These are phyloP conservation scores for Ceratina japonica DNA, from an alignment of 1,140 invertebrate genomes.

Conservation along the genomic window DNA sequence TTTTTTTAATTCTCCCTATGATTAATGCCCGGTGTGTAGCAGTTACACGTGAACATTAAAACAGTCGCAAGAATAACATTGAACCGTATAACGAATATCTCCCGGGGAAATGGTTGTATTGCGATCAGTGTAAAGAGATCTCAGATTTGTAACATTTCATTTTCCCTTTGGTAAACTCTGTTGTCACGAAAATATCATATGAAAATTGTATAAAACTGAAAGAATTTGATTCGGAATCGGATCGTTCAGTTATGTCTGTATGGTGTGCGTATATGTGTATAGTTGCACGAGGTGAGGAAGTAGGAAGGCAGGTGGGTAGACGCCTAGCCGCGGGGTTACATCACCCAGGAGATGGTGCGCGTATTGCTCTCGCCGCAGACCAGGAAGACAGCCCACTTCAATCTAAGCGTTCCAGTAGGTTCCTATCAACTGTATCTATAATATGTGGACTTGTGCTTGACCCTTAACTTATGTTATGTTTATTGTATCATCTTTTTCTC, in stretches of 20 bases:
- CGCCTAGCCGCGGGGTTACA: constrained; percentile 82
- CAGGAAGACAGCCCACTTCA: constrained; percentile 89
- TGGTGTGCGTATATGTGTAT: constrained; percentile 78
- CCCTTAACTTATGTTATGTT: constrained; percentile 34
- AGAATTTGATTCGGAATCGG: constrained; percentile 30
- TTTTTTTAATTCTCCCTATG: neutral
- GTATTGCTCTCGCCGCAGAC: constrained; percentile 80
- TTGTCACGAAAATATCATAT: constrained; percentile 6
- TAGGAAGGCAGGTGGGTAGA: constrained; percentile 82
- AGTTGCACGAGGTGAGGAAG: constrained; percentile 82
- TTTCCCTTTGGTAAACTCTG: neutral
- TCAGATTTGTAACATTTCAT: neutral
- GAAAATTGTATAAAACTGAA: constrained; percentile 21
- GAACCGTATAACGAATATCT: neutral
- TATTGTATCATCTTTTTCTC: constrained; percentile 25
- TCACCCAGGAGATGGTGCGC: constrained; percentile 80
- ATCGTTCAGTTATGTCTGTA: constrained; percentile 54
- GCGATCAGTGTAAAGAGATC: neutral
- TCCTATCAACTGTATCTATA: constrained; percentile 66
- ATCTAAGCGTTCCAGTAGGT: constrained; percentile 89
- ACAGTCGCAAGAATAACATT: neutral
- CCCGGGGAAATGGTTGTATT: neutral
- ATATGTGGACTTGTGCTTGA: constrained; percentile 42
- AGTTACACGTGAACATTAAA: neutral
- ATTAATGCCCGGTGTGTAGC: neutral